These are phyloP conservation scores for Nephrotoma guestfalica DNA, from an alignment of 2,888 invertebrate species.

Conservation along the genomic window DNA sequence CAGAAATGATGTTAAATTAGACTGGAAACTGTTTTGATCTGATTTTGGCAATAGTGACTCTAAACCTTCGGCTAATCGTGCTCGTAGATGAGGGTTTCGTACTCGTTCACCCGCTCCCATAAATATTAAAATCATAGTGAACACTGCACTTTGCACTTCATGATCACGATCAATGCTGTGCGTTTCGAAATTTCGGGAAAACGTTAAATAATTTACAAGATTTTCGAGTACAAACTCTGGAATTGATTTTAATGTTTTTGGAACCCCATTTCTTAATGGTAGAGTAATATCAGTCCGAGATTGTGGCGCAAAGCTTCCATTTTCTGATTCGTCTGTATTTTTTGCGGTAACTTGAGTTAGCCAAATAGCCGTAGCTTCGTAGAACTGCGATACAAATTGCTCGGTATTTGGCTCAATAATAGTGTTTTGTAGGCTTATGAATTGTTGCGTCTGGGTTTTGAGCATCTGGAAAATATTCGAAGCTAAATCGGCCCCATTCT, in stretches of 20 bases:
- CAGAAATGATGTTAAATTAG: conserved; percentile 45
- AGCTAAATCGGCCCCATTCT: conserved; percentile 44
- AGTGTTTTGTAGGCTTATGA: conserved; percentile 56
- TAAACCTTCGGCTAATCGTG: conserved; percentile 76
- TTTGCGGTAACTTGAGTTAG: conserved; percentile 64
- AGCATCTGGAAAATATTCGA: conserved; percentile 48
- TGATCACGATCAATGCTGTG: conserved; percentile 50
- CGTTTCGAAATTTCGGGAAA: conserved; percentile 50
- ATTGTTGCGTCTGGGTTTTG: conserved; percentile 48
- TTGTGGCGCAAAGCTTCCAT: conserved; percentile 44
- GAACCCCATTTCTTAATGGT: conserved; percentile 47
- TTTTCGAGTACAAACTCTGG: conserved; percentile 88
- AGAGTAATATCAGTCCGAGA: conserved; percentile 39
- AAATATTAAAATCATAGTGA: conserved; percentile 67
- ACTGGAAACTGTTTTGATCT: conserved; percentile 30
- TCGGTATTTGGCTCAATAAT: conserved; percentile 61
- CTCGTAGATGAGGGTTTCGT: conserved; percentile 85
- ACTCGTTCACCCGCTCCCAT: conserved; percentile 76
- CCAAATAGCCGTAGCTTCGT: conserved; percentile 73
- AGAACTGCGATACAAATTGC: conserved; percentile 55
- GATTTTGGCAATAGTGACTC: conserved; percentile 72
- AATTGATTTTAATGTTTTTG: conserved; percentile 52
- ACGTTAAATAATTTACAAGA: conserved; percentile 63
- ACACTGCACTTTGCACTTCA: conserved; percentile 47
- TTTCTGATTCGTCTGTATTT: conserved; percentile 21